A percentile compares a stretch with the other conserved stretches of the same genome.
phyloP scores from a whole-genome alignment of 2,797 vertebrate genomes.

The Alectoris magna region DNA sequence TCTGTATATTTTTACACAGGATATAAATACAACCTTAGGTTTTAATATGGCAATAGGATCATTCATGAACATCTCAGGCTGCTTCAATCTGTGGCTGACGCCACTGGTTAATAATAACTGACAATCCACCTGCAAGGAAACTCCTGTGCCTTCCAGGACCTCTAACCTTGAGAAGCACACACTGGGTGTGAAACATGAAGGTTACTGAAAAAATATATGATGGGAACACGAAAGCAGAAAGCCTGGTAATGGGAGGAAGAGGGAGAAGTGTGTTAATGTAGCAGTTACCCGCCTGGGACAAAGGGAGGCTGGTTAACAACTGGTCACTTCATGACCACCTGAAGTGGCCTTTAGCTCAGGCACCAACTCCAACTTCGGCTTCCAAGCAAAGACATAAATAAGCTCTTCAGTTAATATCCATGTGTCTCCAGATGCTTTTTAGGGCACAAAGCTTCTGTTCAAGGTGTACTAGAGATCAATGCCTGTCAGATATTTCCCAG shows the following conservation, averaged over 20 bases:
- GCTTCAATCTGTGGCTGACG: background rate
- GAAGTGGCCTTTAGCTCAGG: background rate
- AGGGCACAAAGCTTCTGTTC: background rate
- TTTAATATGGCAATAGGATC: background rate
- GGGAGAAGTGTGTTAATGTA: background rate
- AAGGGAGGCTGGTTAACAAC: background rate
- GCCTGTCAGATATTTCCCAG: background rate
- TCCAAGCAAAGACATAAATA: background rate
- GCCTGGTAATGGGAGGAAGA: background rate
- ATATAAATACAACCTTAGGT: background rate
- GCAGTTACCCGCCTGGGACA: background rate
- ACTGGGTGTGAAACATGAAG: background rate
- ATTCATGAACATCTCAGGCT: background rate
- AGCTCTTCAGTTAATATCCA: background rate
- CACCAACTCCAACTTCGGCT: background rate
- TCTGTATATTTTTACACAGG: background rate
- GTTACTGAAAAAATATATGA: background rate
- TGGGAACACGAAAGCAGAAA: background rate
- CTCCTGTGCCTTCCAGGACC: background rate
- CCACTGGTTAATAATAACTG: background rate
- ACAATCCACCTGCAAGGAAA: background rate
- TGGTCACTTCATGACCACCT: background rate
- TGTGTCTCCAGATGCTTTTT: background rate
- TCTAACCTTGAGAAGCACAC: background rate
- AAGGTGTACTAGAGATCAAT: background rate